Base-by-base conservation (phyloP, 2,113 vertebrate species). In the Cynoglossus semilaevis region DNA sequence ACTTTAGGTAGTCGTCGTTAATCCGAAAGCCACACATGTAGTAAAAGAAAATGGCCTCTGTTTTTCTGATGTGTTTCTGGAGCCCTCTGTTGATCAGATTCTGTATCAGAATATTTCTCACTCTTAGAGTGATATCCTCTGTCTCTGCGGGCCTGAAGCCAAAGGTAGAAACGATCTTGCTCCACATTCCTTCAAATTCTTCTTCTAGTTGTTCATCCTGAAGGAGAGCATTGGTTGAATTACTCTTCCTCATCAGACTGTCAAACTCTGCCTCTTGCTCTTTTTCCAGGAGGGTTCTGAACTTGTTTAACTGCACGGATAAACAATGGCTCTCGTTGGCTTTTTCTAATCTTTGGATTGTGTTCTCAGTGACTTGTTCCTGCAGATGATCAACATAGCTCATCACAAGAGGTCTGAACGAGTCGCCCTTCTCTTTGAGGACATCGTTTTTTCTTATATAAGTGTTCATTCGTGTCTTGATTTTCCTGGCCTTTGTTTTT, bases 141-240 rank as follows among this genome's bases (percentile, higher is more conserved):
- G 9, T 80, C 55, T 86, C 72, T 53, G 87, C 75, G 48, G 72
- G 58, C 14, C 66, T 69, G 37, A 83, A 75, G 10, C 82, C 74
- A 71, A 86, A 68, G 55, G 70, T 80, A 9, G 82, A 88, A 13
- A 90, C 54, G 0, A 63, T 74, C 29, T 79, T 71, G 18, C 46
- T 74, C 90, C 91, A 93, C 52, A 85, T 19, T 36, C 11, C 45
- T 18, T 84, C 87, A 88, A 92, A 92, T 62, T 90, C 86, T 5
- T 74, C 47, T 49, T 88, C 65, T 9, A 91, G 71, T n/a, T 85
- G 67, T 40, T 42, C 9, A 51, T 83, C 81, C 49, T 79, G 41
- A 15, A 85, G 42, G 5, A 82, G 52, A 38, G 16, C 15, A 10
- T 88, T 69, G 1, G 43, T 77, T 29, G 66, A 65, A 50, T 70